Conservation (phyloP, 2,113 vertebrate genomes). For the Charadrius vociferus region DNA sequence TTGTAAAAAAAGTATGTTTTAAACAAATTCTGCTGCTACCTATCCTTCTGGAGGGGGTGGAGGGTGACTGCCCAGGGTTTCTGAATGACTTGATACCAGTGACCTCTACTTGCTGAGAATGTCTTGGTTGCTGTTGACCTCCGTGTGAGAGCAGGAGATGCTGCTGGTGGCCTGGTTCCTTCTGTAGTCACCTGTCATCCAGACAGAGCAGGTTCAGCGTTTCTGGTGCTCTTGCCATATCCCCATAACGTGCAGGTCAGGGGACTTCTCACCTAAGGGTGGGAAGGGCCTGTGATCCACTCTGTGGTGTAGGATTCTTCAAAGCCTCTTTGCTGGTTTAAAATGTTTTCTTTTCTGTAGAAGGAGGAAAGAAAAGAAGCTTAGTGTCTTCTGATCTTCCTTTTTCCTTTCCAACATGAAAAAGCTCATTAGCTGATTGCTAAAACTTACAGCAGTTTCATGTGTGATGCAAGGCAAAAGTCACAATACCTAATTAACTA, state of each 20-base stretch:
- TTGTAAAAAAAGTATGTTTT: not conserved
- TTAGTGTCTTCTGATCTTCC: not conserved
- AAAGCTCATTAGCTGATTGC: not conserved
- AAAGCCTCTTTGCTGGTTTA: not conserved
- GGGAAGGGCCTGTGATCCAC: not conserved
- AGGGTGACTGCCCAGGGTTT: not conserved
- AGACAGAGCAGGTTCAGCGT: not conserved
- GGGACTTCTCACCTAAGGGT: not conserved
- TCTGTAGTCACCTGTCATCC: not conserved
- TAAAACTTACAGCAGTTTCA: not conserved
- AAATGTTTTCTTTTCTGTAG: not conserved
- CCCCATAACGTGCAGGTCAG: rapidly evolving
- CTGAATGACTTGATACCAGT: not conserved
- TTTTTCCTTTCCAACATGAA: not conserved
- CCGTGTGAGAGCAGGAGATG: not conserved
- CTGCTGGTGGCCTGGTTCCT: not conserved
- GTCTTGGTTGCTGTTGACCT: not conserved
- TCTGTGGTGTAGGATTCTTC: not conserved
- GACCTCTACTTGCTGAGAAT: not conserved
- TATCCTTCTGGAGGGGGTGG: not conserved
- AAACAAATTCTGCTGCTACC: not conserved
- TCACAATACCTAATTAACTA: not conserved
- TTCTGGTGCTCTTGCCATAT: not conserved
- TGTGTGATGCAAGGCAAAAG: not conserved
- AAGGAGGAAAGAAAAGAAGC: not conserved